These are phyloP conservation scores for Synanthedon andrenaeformis DNA, from an alignment of 2,888 invertebrate species.

Conservation along the genomic window DNA sequence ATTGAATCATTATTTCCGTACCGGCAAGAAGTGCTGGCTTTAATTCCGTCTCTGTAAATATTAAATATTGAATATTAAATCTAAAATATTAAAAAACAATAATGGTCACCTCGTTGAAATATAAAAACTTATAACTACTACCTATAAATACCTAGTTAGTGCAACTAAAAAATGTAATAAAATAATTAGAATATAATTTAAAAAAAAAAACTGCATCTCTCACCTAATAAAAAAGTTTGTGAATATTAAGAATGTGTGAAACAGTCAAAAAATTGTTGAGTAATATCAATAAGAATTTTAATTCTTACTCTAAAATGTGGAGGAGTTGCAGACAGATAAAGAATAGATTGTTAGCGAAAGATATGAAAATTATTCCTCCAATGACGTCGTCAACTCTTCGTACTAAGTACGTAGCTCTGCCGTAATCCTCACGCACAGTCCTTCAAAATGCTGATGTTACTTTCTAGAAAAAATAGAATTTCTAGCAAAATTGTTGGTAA, in stretches of 20 bases:
- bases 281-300: conserved; percentile 1
- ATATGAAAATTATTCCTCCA: conserved; percentile 73
- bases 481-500: too few species aligned
- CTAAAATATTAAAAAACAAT: too few species aligned
- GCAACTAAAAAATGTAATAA: too few species aligned
- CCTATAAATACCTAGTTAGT: too few species aligned
- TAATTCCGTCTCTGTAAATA: conserved; percentile 28
- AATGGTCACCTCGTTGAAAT: too few species aligned
- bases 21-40: conserved; percentile 22
- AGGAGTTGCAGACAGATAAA: conserved; percentile 3
- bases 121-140: too few species aligned
- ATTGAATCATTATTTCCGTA: conserved; percentile 2
- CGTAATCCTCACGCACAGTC: conserved; percentile 74
- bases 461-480: neutral
- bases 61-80: too few species aligned
- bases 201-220: too few species aligned
- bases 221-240: too few species aligned
- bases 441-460: conserved; percentile 53
- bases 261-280: too few species aligned
- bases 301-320: conserved; percentile 1
- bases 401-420: conserved; percentile 71
- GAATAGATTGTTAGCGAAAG: conserved; percentile 53
- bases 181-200: too few species aligned
- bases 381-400: conserved; percentile 73
- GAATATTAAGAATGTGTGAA: too few species aligned